Evolutionary conservation across 2,113 vertebrate genomes (phyloP).

Genomic region (Saguinus imperator): DNA sequence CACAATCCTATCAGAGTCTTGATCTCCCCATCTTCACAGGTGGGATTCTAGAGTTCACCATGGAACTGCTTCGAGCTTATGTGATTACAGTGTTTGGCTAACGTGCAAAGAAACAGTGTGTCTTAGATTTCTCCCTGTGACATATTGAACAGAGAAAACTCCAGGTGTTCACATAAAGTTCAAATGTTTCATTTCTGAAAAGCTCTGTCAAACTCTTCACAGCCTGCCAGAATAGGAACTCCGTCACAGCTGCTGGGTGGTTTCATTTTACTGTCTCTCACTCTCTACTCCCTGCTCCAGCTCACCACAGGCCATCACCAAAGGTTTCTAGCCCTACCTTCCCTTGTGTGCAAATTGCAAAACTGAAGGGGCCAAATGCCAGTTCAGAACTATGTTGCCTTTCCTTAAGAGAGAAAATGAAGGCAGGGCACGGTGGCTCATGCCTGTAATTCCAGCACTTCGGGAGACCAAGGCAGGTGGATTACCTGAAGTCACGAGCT

Average conservation of each 20-base stretch:
- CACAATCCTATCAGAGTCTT: neutral
- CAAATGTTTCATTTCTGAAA: neutral
- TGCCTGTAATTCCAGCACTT: no score
- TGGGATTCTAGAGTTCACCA: neutral
- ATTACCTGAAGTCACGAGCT: no score
- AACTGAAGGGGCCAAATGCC: neutral
- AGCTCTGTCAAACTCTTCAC: neutral
- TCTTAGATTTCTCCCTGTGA: neutral
- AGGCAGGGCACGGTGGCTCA: no score
- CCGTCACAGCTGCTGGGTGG: neutral
- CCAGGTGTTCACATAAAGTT: slow-evolving; percentile 39
- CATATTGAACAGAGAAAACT: neutral
- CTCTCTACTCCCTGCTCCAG: fast-evolving
- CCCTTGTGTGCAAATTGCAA: neutral
- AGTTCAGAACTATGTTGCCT: neutral
- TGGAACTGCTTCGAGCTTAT: neutral
- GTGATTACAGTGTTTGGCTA: neutral
- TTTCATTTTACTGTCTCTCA: neutral
- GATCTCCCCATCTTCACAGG: neutral
- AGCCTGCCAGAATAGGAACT: neutral
- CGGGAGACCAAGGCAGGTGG: no score
- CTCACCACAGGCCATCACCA: neutral
- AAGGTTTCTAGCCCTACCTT: neutral
- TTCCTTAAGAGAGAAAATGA: neutral
- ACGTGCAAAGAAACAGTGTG: neutral